Base-by-base conservation (phyloP, 2,888 invertebrate species). In the Parochlus steinenii region DNA sequence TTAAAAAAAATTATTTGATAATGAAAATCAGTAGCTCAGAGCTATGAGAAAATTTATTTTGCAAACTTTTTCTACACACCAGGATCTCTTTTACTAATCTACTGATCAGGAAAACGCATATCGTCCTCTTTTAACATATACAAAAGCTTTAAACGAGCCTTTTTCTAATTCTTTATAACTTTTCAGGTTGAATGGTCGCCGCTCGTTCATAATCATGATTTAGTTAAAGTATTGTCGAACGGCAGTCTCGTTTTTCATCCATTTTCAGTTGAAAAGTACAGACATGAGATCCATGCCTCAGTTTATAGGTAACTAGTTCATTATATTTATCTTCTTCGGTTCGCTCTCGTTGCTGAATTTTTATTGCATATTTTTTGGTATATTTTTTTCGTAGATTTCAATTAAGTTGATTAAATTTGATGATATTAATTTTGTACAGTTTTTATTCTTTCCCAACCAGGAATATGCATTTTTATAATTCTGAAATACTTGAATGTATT, bases 171-270 rank as follows among this genome's bases (percentile, higher is more conserved):
- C 22, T 34, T 36, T 40, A 7, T 29, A 27, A 27, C 8, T 29
- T 43, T 46, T 15, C 60, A 76, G 65, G 63, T 82, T 55, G 80
- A 81, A 59, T 83, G 83, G 83, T 63, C 81, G 36, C 68, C 76
- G 27, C 79, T 64, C 48, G 62, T 63, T 41, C 63, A 72, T 46
- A 63, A 75, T 43, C 67, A 74, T 40, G 79, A 80, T 45, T 65
- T 85, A 45, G 73, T 85, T 31, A 66, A 75, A 52, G 67, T 80
- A 48, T 69, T 79, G 47, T 65, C 72, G 42, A 86, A 90, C 58
- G 86, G 89, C 44, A 85, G 86, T 35, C 68, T 92, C 54, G 74
- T 79, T 56, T 80, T 92, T 56, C 70, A 75, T 42, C 79, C 89
- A 4, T 90, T 92, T 58, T 67, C 79, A 6, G 76, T 75, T 33